Conservation (phyloP, 2,797 vertebrate genomes). For the Sarcoramphus papa region DNA sequence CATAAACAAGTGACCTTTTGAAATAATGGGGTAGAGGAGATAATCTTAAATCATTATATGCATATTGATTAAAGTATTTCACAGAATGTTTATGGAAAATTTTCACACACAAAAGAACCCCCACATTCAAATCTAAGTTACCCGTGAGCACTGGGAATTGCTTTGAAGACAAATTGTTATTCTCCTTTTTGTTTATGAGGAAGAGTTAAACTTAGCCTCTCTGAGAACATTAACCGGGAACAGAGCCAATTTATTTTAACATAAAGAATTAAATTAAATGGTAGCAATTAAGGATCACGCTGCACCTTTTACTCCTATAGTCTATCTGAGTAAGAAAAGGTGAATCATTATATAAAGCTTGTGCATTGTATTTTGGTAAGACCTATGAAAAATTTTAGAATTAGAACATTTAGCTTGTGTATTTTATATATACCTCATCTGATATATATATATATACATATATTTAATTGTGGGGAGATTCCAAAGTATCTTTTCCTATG, state of each 20-base stretch:
- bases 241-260: neutral
- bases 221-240: neutral
- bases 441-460: too few species aligned
- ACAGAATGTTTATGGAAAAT: neutral
- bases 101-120: fast-evolving
- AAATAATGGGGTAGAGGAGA: neutral
- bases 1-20: neutral
- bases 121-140: neutral
- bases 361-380: neutral
- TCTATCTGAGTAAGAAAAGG: neutral
- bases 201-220: neutral
- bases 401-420: neutral
- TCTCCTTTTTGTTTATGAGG: neutral
- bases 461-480: neutral
- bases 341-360: neutral
- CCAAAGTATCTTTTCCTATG: neutral
- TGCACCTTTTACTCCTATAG: neutral
- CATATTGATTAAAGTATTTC: neutral
- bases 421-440: neutral
- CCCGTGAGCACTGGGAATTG: neutral
- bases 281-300: neutral
- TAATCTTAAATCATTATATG: neutral
- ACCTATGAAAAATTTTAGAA: neutral
- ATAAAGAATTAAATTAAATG: neutral
- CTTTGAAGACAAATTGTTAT: neutral